Conservation (phyloP, 2,113 vertebrate species). For the human (Homo sapiens) region GRCh38 chr16:9329001-9329500, state of each 20-base stretch:
- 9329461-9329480: background rate
- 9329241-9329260: background rate
- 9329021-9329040: background rate
- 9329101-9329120: background rate
- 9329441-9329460: background rate
- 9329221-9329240: background rate
- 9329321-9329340: background rate
- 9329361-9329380: background rate
- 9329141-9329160: background rate
- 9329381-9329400: no score
- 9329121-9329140: accelerated
- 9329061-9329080: background rate
- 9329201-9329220: background rate
- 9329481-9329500: background rate
- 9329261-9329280: background rate
- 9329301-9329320: background rate
- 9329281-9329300: background rate
- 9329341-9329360: background rate
- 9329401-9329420: background rate
- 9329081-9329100: accelerated
- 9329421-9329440: background rate
- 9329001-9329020: background rate
- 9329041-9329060: background rate
- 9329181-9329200: background rate
- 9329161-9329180: background rate